Conservation (phyloP, 2,113 vertebrate genomes). For the Chrysochloris asiatica region DNA sequence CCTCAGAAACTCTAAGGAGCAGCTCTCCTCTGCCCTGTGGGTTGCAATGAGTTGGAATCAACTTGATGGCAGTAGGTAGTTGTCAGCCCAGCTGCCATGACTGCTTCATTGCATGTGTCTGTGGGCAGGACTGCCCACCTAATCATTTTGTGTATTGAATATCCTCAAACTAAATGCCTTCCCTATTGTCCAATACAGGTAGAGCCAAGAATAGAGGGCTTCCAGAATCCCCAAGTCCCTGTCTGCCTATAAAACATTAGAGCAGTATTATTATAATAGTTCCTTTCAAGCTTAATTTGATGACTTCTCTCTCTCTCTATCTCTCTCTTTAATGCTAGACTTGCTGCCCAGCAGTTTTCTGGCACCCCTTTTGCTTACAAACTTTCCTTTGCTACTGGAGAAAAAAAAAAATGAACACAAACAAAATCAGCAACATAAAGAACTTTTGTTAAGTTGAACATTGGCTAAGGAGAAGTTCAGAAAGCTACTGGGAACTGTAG, state of each 20-base stretch:
- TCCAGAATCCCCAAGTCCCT: constrained; percentile 5
- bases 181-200: not conserved
- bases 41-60: not conserved
- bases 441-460: constrained; percentile 41
- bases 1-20: not conserved
- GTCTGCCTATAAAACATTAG: not conserved
- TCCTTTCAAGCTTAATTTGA: constrained; percentile 2
- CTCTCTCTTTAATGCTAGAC: not conserved
- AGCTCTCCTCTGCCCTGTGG: too few relatives aligned
- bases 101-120: not conserved
- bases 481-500: constrained; percentile 24
- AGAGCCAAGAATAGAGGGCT: not conserved
- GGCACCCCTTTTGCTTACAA: constrained; percentile 51
- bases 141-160: not conserved
- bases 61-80: not conserved
- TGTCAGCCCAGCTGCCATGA: not conserved
- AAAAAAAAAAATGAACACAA: not conserved
- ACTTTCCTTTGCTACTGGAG: constrained; percentile 52
- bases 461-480: constrained; percentile 13
- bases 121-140: not conserved
- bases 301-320: not conserved
- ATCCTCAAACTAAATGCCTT: not conserved
- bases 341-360: constrained; percentile 58
- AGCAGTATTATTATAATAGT: not conserved
- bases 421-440: constrained; percentile 25